phyloP scores from a whole-genome alignment of 2,797 vertebrate genomes.

The Labeo calbasu region DNA sequence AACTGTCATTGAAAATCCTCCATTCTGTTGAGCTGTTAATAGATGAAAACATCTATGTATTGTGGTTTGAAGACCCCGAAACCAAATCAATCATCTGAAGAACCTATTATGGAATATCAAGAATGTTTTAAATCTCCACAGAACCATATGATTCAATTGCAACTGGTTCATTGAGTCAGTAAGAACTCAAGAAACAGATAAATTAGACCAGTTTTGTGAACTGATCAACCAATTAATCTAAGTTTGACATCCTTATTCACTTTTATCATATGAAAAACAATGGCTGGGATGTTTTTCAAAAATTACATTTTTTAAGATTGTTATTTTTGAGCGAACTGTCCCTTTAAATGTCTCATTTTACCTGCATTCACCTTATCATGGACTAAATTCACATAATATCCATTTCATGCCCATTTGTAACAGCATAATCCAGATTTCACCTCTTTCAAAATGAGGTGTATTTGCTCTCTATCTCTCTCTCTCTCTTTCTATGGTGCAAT shows the following conservation, averaged over 20 bases:
- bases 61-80: not conserved
- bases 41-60: not conserved
- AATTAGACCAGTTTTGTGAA: not conserved
- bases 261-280: not conserved
- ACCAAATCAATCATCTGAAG: not conserved
- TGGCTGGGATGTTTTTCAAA: not conserved
- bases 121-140: not conserved
- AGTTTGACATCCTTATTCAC: not conserved
- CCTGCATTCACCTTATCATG: not conserved
- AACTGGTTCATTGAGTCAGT: not conserved
- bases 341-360: not conserved
- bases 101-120: not conserved
- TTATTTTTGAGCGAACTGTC: not conserved
- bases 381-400: not conserved
- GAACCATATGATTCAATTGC: not conserved
- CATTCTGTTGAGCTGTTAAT: not conserved
- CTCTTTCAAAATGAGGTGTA: not conserved
- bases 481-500: not conserved
- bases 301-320: not conserved
- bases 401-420: conserved; percentile 17
- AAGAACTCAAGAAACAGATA: not conserved
- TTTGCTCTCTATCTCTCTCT: not conserved
- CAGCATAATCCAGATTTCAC: not conserved
- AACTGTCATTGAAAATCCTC: too few species aligned
- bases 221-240: not conserved